These are phyloP conservation scores for Porites lobata DNA, from an alignment of 92 coral and sea anemone genomes.

Conservation along the genomic window DNA sequence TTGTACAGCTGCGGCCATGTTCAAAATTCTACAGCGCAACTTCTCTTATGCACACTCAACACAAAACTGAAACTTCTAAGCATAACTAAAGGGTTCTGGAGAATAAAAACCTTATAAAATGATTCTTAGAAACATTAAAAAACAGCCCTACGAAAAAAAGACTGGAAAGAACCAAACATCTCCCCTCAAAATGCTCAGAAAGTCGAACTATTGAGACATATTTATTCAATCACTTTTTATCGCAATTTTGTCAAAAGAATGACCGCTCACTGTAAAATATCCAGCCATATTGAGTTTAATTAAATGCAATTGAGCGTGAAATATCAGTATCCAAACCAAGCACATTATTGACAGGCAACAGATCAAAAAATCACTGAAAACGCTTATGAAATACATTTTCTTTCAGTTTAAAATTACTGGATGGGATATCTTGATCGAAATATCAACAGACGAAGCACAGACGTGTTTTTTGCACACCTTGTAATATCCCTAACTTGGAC, in stretches of 20 bases:
- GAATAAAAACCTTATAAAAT: too few relatives aligned
- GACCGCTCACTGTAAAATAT: not conserved
- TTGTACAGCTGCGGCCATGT: not conserved
- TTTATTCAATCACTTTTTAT: not conserved
- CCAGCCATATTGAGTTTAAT: not conserved
- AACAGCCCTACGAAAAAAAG: too few relatives aligned
- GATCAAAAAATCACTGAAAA: not conserved
- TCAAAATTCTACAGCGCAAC: not conserved
- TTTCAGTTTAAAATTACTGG: too few relatives aligned
- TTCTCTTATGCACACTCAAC: not conserved
- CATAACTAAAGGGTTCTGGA: too few relatives aligned
- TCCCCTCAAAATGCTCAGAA: too few relatives aligned
- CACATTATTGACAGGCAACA: not conserved
- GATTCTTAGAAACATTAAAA: too few relatives aligned
- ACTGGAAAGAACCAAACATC: too few relatives aligned
- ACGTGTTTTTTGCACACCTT: not conserved
- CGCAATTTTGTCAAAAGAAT: not conserved
- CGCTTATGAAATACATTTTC: not conserved
- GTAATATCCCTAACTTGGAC: not conserved
- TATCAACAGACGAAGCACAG: slow-evolving; percentile 3
- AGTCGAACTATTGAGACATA: not conserved
- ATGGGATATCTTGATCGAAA: not conserved
- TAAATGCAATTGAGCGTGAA: slow-evolving; percentile 12
- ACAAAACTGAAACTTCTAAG: too few relatives aligned
- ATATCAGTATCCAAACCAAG: not conserved